Percentiles rank a stretch among this genome's conserved stretches.
phyloP scores from a whole-genome alignment of 92 coral and sea anemone genomes.

The Zoanthus sociatus region DNA sequence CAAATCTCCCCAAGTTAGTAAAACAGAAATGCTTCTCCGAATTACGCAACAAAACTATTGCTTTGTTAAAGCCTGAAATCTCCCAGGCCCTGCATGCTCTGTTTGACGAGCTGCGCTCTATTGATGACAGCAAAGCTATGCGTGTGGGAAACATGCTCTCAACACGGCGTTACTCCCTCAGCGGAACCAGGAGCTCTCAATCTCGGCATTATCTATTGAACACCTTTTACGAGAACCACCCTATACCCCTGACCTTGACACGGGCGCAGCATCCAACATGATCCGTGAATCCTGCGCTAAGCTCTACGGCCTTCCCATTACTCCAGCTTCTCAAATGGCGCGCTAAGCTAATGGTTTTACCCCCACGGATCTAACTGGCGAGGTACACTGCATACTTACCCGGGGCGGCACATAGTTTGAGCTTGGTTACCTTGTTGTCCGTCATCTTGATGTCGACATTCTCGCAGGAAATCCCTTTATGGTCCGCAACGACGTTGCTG shows the following conservation, averaged over 20 bases:
- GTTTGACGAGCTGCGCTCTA: conserved; percentile 1
- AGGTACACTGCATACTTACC: not conserved
- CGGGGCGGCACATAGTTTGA: not conserved
- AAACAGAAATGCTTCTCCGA: too few species aligned
- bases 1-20: too few species aligned
- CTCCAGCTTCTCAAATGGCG: too few species aligned
- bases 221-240: too few species aligned
- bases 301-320: too few species aligned
- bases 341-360: too few species aligned
- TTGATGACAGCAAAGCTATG: conserved; percentile 39
- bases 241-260: too few species aligned
- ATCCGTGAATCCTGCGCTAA: too few species aligned
- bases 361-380: too few species aligned
- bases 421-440: not conserved
- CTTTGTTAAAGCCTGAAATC: not conserved
- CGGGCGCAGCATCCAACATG: too few species aligned
- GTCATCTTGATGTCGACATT: not conserved
- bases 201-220: not conserved
- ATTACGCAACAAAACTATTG: not conserved
- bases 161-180: conserved; percentile 14
- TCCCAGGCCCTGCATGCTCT: conserved; percentile 18
- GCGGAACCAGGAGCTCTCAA: not conserved
- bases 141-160: conserved; percentile 31
- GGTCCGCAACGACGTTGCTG: not conserved
- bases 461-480: not conserved